Evolutionary conservation across 2,888 invertebrate genomes (phyloP), one percentile per base, ranked within the genome.

Genomic region (Acleris literana): DNA sequence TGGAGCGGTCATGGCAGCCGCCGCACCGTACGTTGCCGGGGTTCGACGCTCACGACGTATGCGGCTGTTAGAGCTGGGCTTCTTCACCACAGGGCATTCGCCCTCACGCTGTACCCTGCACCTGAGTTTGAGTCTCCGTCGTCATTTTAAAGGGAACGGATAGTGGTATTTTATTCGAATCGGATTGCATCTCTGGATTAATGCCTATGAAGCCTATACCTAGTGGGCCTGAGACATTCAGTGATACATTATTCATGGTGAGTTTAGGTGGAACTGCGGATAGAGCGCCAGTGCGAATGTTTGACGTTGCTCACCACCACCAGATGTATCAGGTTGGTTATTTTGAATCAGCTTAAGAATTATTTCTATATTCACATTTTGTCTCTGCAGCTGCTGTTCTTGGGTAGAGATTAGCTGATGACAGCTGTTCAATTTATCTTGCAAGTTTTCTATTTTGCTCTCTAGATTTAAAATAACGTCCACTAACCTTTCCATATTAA

Each of bases 401-500:
- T 49, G 17, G 5, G 17, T 49, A 18, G 18, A n/a, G 5, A 49
- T 49, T n/a, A 11, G 16, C 16, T 17, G 17, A n/a, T 49, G n/a
- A n/a, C 54, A 54, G 33, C 33, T 39, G 33, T 54, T 33, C 39
- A 54, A 11, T 33, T 54, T 29, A 17, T 33, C 25, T 17, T 54
- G n/a, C 48, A 49, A n/a, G 9, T n/a, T 18, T 7, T 5, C 18
- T 18, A 49, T 18, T 17, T 49, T 49, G 9, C 17, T 18, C 48
- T 49, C 48, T n/a, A 49, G 18, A 49, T 49, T 49, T 9, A 16
- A 18, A 49, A 49, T 17, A 49, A 49, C 48, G 48, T n/a, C 18
- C 48, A 49, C 48, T 18, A 49, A 49, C 48, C 48, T 49, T n/a
- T 49, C 48, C 48, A 49, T 18, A 49, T 49, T 49, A n/a, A 18